Percentiles rank a stretch among this genome's conserved stretches.
These are phyloP conservation scores for Blomia tropicalis DNA, from an alignment of 2,888 invertebrate species.

Conservation along the genomic window DNA sequence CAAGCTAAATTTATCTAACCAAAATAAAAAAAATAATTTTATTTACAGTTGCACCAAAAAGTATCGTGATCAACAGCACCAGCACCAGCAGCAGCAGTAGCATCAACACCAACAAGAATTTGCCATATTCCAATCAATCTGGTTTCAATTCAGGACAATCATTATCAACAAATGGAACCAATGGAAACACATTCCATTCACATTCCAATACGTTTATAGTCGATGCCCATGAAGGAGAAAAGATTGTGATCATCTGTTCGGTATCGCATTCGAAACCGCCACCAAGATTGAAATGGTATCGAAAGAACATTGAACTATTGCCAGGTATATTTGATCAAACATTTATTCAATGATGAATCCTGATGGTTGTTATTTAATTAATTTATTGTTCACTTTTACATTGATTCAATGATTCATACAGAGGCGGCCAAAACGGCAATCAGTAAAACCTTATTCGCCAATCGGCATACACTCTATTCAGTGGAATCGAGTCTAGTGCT, in stretches of 20 bases:
- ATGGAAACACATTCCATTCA: slow-evolving; percentile 12
- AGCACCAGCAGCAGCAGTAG: not conserved
- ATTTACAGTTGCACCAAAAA: not conserved
- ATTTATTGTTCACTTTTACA: not conserved
- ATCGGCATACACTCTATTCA: slow-evolving; percentile 19
- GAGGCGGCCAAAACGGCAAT: slow-evolving; percentile 25
- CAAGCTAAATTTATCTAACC: no score
- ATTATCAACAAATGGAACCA: not conserved
- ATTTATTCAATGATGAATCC: no score
- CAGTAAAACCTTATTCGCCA: slow-evolving; percentile 22
- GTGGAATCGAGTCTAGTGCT: slow-evolving; percentile 27
- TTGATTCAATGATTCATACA: slow-evolving; percentile 5
- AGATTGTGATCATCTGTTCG: slow-evolving; percentile 28
- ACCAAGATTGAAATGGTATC: slow-evolving; percentile 29
- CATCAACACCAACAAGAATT: no score
- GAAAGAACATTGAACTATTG: slow-evolving; percentile 28
- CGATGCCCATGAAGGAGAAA: slow-evolving; percentile 30
- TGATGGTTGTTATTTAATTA: not conserved
- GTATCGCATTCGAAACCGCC: slow-evolving; percentile 30
- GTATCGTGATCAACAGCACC: not conserved
- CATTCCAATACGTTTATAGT: slow-evolving; percentile 26
- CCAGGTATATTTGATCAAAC: slow-evolving; percentile 24
- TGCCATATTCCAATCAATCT: not conserved
- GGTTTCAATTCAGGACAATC: not conserved
- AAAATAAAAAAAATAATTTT: no score